These are phyloP conservation scores for Cephus runcator DNA, from an alignment of 2,888 invertebrate species.

Conservation along the genomic window DNA sequence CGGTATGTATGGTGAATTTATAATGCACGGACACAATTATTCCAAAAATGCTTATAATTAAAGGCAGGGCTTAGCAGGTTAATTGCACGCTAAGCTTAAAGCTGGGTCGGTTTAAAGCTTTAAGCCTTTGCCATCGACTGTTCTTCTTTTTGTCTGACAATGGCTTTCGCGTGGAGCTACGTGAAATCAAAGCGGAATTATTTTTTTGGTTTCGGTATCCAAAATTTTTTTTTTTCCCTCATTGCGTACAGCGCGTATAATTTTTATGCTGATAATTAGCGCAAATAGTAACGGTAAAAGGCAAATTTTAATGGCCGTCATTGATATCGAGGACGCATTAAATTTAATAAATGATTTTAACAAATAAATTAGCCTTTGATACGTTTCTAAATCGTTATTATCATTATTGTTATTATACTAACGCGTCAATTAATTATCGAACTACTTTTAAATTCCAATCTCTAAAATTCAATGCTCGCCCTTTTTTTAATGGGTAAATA, in stretches of 20 bases:
- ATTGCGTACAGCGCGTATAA: no score
- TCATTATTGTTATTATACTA: background rate
- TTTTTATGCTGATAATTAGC: no score
- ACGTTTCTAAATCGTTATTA: background rate
- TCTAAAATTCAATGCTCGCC: background rate
- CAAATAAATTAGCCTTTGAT: background rate
- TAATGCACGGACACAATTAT: conserved; percentile 15
- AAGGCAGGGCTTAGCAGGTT: conserved; percentile 20
- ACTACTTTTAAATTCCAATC: background rate
- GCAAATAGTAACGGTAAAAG: no score
- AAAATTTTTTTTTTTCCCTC: background rate
- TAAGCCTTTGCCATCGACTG: background rate
- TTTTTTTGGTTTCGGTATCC: background rate
- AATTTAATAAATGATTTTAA: no score
- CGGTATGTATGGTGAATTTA: conserved; percentile 12
- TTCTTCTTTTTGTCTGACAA: conserved; percentile 6
- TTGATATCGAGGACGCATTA: background rate
- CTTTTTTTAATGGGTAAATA: background rate
- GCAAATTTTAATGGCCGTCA: background rate
- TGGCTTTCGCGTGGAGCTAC: background rate
- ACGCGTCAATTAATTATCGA: background rate
- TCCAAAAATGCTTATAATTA: conserved; percentile 21
- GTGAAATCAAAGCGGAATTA: background rate
- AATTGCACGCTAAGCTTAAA: conserved; percentile 18
- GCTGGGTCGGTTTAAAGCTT: conserved; percentile 16